phyloP scores from a whole-genome alignment of 2,113 vertebrate genomes.

The Cavia aperea region DNA sequence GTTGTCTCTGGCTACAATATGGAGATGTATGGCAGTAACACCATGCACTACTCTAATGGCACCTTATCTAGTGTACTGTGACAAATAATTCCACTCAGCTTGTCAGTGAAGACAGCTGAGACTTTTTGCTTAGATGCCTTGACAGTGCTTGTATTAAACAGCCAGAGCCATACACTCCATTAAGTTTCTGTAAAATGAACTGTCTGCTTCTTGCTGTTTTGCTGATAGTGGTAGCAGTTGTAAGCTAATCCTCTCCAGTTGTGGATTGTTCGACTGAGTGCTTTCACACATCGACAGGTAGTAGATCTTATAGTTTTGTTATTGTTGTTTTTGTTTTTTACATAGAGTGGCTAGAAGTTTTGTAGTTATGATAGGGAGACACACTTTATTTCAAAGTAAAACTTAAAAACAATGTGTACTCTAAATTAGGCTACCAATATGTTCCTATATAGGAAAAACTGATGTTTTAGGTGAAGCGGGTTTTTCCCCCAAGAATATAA shows the following conservation, averaged over 20 bases:
- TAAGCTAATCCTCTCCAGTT: constrained; percentile 72
- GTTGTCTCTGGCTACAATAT: constrained; percentile 7
- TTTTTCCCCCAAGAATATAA: neutral
- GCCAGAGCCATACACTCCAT: constrained; percentile 80
- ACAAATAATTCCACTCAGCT: constrained; percentile 81
- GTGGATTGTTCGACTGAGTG: constrained; percentile 61
- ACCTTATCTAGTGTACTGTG: constrained; percentile 76
- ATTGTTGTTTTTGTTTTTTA: neutral
- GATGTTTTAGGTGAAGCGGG: neutral
- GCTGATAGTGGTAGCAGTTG: constrained; percentile 68
- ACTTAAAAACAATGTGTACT: neutral
- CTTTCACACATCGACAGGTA: constrained; percentile 60
- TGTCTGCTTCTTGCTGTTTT: constrained; percentile 78
- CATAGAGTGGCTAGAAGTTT: constrained; percentile 35
- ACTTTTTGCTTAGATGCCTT: constrained; percentile 79
- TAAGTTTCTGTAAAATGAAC: constrained; percentile 85
- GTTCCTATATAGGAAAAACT: neutral
- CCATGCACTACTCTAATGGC: constrained; percentile 60
- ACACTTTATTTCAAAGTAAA: constrained; percentile 27
- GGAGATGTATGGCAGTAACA: constrained; percentile 61
- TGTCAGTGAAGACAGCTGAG: constrained; percentile 79
- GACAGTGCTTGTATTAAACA: constrained; percentile 81
- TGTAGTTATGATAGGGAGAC: constrained; percentile 27
- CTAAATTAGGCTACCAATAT: constrained; percentile 2
- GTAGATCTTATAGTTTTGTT: neutral